Base-by-base conservation (phyloP, 2,888 invertebrate genomes). In the Mechanitis messenoides region DNA sequence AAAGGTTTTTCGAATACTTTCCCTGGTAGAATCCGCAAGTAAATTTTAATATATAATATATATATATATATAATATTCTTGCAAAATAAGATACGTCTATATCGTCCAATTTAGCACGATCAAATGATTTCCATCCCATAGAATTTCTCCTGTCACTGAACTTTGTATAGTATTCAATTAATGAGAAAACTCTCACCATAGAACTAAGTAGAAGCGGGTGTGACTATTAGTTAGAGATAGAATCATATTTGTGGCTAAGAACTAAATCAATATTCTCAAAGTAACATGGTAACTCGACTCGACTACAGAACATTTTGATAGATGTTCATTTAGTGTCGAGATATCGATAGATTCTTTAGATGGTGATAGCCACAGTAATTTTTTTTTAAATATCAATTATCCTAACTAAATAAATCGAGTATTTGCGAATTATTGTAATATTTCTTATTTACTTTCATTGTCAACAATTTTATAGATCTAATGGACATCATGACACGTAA, bases 181-280 rank as follows among this genome's bases (percentile, higher is more conserved):
- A 66, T 64, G 60, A 66, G 62, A 53, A 57, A 64, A 64, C 59
- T 64, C 58, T 58, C 58, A 28, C 2, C 28, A 50, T 28, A 31
- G 50, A 7, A 7, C 31, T 50, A 55, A 57, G 56, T 58, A 47
- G 59, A 55, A 45, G 54, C 33, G 45, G 55, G 62, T 60, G 31
- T 33, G 53, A 55, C 60, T 60, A 53, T 55, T 55, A 56, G 60
- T 63, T 65, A 55, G 53, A 42, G 66, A 62, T 56, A 56, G 55
- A 59, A 56, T 64, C 64, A 64, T 65, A 63, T 63, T 80, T 79
- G 81, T 73, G 80, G 79, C 74, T 74, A 76, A 79, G 74, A 78
- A 73, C 72, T 73, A 72, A 73, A 78, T 78, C 80, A 84, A 84
- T 84, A 83, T 85, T 81, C 81, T 63, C 66, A 71, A 76, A 72